These are phyloP conservation scores for Oreochromis aureus DNA, from an alignment of 2,113 vertebrate species.

Conservation along the genomic window DNA sequence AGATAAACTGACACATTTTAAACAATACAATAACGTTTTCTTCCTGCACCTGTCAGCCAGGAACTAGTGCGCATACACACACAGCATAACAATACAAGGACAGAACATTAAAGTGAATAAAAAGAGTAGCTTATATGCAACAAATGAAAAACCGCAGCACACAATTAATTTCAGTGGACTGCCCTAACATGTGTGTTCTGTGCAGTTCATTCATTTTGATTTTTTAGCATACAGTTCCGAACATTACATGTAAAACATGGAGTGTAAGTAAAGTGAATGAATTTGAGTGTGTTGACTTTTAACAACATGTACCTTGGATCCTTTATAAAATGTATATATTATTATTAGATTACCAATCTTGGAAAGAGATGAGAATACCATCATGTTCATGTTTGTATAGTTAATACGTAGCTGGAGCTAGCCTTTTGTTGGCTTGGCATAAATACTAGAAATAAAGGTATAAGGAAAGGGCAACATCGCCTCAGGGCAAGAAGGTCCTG, in stretches of 20 bases:
- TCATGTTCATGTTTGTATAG: neutral
- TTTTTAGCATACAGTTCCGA: neutral
- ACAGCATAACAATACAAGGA: neutral
- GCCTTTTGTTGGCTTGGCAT: neutral
- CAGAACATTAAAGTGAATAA: neutral
- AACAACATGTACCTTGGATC: neutral
- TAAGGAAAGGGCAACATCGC: neutral
- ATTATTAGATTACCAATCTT: neutral
- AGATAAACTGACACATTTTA: constrained; percentile 8
- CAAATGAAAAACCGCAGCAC: neutral
- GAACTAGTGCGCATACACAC: neutral
- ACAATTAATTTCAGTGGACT: neutral
- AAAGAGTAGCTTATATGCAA: neutral
- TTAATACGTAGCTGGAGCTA: neutral
- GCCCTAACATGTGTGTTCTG: neutral
- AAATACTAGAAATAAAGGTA: neutral
- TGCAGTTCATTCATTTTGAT: neutral
- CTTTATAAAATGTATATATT: neutral
- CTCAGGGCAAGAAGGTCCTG: neutral
- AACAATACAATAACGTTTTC: neutral
- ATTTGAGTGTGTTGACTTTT: neutral
- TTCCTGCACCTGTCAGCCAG: neutral
- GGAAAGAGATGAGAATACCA: neutral
- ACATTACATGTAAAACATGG: neutral
- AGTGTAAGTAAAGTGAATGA: neutral